phyloP scores from a whole-genome alignment of 2,113 vertebrate species.

The Rattus norvegicus region GRCr8 NC_086019.1:208577001-208577500 shows the following conservation, averaged over 20 bases:
- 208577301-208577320: not conserved
- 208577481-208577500: not conserved
- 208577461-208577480: conserved; percentile 42
- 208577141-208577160: not conserved
- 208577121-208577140: not conserved
- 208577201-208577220: not conserved
- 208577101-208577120: not conserved
- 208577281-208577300: not conserved
- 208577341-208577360: not conserved
- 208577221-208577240: not conserved
- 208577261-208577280: not conserved
- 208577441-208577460: conserved; percentile 25
- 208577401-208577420: conserved; percentile 49
- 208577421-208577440: not conserved
- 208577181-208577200: not conserved
- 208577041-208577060: no score
- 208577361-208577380: not conserved
- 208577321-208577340: no score
- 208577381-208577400: not conserved
- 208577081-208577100: not conserved
- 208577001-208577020: not conserved
- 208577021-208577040: not conserved
- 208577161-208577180: not conserved
- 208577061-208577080: not conserved
- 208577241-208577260: not conserved